phyloP scores from a whole-genome alignment of 2,113 vertebrate genomes.

The Pitta sordida region DNA sequence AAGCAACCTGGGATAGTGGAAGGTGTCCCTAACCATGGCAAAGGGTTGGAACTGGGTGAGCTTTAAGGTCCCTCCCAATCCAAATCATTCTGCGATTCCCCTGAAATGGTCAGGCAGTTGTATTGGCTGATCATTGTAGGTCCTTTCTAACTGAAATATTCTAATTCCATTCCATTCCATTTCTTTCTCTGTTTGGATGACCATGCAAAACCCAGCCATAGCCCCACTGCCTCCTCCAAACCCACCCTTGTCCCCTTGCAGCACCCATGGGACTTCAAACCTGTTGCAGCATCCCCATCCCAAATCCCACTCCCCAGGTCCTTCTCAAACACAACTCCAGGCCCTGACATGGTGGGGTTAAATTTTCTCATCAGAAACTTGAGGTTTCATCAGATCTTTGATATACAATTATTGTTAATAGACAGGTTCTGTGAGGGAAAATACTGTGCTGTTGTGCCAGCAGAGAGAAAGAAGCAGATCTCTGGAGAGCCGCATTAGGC shows the following conservation, averaged over 20 bases:
- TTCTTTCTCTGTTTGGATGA: neutral
- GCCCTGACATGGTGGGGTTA: neutral
- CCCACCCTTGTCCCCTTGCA: neutral
- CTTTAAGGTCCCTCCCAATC: neutral
- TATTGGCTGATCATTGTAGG: neutral
- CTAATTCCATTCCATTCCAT: neutral
- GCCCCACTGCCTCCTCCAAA: neutral
- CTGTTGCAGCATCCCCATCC: neutral
- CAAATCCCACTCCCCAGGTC: neutral
- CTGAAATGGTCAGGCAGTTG: neutral
- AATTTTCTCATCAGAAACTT: neutral
- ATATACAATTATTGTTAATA: neutral
- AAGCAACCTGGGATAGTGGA: neutral
- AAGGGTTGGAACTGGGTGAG: neutral
- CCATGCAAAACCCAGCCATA: neutral
- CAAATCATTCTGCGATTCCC: neutral
- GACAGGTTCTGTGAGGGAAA: neutral
- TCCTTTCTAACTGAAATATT: neutral
- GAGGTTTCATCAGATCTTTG: neutral
- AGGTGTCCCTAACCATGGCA: neutral
- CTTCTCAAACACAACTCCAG: neutral
- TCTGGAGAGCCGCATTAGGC: neutral
- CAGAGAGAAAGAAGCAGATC: rapidly evolving
- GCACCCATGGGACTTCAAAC: neutral
- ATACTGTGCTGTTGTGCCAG: neutral